Conservation (phyloP, 2,888 invertebrate genomes). For the Pogonocherus hispidulus region DNA sequence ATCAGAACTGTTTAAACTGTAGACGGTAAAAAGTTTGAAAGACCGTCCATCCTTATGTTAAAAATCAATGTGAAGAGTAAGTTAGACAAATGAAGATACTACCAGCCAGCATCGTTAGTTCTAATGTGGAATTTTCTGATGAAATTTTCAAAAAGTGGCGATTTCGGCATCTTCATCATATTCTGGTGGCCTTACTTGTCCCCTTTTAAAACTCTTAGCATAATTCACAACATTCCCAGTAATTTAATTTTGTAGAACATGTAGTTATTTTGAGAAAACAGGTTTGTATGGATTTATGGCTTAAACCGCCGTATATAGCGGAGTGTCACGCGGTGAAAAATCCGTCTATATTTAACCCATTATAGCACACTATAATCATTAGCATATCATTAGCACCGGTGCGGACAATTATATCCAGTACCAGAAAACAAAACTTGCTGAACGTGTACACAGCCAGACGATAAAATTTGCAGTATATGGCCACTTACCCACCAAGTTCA, state of each 20-base stretch:
- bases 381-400: constrained; percentile 52
- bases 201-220: too few species aligned
- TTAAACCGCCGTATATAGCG: constrained; percentile 29
- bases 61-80: too few species aligned
- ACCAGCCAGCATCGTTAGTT: too few species aligned
- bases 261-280: constrained; percentile 56
- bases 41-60: too few species aligned
- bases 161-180: too few species aligned
- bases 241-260: constrained; percentile 19
- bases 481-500: constrained; percentile 12
- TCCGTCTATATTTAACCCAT: constrained; percentile 51
- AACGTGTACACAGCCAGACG: background rate
- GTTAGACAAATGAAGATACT: too few species aligned
- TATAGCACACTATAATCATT: constrained; percentile 52
- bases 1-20: too few species aligned
- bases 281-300: constrained; percentile 52
- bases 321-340: constrained; percentile 47
- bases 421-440: constrained; percentile 14
- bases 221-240: too few species aligned
- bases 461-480: constrained; percentile 12
- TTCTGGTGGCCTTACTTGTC: too few species aligned
- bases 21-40: too few species aligned
- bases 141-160: too few species aligned
- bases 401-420: constrained; percentile 9
- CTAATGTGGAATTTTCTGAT: too few species aligned